phyloP scores from a whole-genome alignment of 1,140 invertebrate genomes.

The Drosophila sucinea region DNA sequence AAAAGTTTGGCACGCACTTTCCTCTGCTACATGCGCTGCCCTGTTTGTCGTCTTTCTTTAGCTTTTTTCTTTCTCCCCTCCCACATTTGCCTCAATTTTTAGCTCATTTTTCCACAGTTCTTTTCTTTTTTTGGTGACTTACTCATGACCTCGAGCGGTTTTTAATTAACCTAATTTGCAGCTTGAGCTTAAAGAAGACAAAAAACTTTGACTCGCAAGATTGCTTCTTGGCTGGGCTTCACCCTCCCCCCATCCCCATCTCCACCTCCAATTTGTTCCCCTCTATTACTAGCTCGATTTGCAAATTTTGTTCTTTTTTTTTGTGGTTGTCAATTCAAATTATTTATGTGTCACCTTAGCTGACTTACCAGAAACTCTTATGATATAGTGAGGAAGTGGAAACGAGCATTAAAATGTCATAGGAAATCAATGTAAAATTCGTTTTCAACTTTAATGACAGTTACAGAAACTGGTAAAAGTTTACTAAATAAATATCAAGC shows the following conservation, averaged over 20 bases:
- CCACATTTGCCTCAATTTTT: slow-evolving; percentile 2
- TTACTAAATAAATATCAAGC: too few species aligned
- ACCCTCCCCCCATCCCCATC: too few species aligned
- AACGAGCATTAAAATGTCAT: not conserved
- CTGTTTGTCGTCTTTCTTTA: slow-evolving; percentile 37
- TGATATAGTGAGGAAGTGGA: not conserved
- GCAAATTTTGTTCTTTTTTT: not conserved
- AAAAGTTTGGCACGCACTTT: slow-evolving; percentile 77
- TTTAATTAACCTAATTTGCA: slow-evolving; percentile 80
- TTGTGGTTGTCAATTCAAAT: slow-evolving; percentile 31
- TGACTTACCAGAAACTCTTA: not conserved
- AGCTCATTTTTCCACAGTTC: slow-evolving; percentile 19
- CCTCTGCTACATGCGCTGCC: slow-evolving; percentile 34
- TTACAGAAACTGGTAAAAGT: too few species aligned
- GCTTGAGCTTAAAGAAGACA: slow-evolving; percentile 40
- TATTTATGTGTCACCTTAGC: slow-evolving; percentile 35
- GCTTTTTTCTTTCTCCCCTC: slow-evolving; percentile 10
- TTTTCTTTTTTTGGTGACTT: slow-evolving; percentile 45
- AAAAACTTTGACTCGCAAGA: slow-evolving; percentile 59
- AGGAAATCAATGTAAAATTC: not conserved
- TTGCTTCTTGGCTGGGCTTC: slow-evolving; percentile 30
- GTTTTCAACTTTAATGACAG: not conserved
- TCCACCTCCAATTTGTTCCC: too few species aligned
- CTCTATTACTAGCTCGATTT: too few species aligned
- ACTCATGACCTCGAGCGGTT: slow-evolving; percentile 71